These are phyloP conservation scores for Leptarthrus brevirostris DNA, from an alignment of 2,888 invertebrate species.

Conservation along the genomic window DNA sequence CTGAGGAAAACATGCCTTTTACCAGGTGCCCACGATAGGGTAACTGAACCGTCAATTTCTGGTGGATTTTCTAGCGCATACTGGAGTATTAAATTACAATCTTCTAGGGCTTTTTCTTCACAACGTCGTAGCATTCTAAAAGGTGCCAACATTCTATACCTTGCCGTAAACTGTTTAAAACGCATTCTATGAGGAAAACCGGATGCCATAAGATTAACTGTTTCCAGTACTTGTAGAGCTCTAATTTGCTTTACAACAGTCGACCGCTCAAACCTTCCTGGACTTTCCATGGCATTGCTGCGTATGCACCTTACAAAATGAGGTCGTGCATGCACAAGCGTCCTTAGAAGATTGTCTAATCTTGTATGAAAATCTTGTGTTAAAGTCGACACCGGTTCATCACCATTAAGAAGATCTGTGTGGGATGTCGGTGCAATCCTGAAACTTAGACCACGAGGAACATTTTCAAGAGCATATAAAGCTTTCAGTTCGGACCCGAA, in stretches of 20 bases:
- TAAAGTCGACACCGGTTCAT: conserved; percentile 87
- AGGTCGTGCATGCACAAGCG: conserved; percentile 91
- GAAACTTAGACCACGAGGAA: conserved; percentile 83
- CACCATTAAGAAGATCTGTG: conserved; percentile 83
- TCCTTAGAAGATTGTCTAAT: conserved; percentile 90
- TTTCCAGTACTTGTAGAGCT: conserved; percentile 91
- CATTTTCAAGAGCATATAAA: conserved; percentile 78
- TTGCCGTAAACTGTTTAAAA: conserved; percentile 89
- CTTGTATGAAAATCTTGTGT: conserved; percentile 96
- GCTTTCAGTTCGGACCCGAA: conserved; percentile 93
- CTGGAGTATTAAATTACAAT: conserved; percentile 80
- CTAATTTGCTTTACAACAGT: conserved; percentile 89
- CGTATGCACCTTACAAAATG: conserved; percentile 95
- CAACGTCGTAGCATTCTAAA: conserved; percentile 75
- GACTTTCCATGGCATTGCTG: conserved; percentile 84
- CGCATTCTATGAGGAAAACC: conserved; percentile 96
- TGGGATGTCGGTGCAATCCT: conserved; percentile 91
- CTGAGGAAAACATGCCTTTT: conserved; percentile 94
- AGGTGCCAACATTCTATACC: conserved; percentile 88
- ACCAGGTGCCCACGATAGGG: conserved; percentile 89
- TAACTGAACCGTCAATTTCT: conserved; percentile 71
- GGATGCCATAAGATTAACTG: conserved; percentile 94
- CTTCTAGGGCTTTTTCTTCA: conserved; percentile 80
- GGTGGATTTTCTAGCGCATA: conserved; percentile 75
- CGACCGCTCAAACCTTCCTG: conserved; percentile 85